A percentile compares a stretch with the other conserved stretches of the same genome.
Evolutionary conservation across 2,113 vertebrate genomes (phyloP).

Genomic region (Peromyscus maniculatus): DNA sequence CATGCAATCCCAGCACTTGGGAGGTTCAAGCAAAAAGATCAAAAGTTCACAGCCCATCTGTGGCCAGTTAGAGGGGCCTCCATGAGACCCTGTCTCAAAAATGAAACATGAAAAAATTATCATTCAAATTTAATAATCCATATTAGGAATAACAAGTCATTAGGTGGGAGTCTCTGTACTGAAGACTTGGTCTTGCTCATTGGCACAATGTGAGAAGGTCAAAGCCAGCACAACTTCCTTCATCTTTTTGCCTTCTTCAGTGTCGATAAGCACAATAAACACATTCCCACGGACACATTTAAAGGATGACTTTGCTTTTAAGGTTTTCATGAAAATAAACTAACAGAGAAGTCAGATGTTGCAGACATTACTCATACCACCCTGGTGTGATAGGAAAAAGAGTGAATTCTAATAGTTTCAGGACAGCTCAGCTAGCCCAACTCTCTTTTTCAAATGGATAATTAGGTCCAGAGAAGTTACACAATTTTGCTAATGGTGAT

Average conservation of each 20-base stretch:
- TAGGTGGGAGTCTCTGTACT: neutral
- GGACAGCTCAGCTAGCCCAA: constrained; percentile 32
- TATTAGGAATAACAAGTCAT: neutral
- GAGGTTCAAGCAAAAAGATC: neutral
- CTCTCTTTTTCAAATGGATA: constrained; percentile 59
- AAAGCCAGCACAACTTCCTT: neutral
- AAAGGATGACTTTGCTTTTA: constrained; percentile 64
- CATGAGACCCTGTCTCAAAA: neutral
- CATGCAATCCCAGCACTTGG: neutral
- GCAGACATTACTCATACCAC: constrained; percentile 16
- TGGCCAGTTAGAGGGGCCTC: neutral
- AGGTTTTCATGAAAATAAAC: constrained; percentile 52
- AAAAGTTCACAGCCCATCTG: neutral
- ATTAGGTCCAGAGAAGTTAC: neutral
- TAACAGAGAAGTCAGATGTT: constrained; percentile 41
- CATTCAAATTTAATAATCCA: neutral
- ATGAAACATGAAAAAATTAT: neutral
- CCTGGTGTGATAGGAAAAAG: constrained; percentile 22
- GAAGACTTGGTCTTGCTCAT: neutral
- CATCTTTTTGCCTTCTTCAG: neutral
- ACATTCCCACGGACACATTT: neutral
- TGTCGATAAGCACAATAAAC: neutral
- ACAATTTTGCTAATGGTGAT: constrained; percentile 36
- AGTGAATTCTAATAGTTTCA: constrained; percentile 54
- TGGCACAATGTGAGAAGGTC: neutral